Evolutionary conservation across 1,140 invertebrate genomes (phyloP).

Genomic region (Ericerus pela): DNA sequence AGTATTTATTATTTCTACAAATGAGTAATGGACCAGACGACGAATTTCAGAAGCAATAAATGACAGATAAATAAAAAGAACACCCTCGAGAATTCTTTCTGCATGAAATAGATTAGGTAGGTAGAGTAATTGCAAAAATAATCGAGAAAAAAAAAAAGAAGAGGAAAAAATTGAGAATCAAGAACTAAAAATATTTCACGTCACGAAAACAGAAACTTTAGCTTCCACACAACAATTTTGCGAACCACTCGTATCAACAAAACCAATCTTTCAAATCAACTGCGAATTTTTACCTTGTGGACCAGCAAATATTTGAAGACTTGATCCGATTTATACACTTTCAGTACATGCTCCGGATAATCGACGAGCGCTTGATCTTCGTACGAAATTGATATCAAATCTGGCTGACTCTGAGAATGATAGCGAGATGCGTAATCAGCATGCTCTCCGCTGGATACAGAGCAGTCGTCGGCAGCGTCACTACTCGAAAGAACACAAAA

Average conservation of each 20-base stretch:
- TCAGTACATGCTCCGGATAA: conserved; percentile 93
- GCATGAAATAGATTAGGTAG: no score
- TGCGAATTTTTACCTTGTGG: conserved; percentile 49
- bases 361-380: conserved; percentile 58
- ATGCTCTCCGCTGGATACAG: conserved; percentile 19
- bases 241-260: neutral
- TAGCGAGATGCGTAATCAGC: conserved; percentile 34
- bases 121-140: neutral
- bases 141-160: neutral
- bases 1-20: no score
- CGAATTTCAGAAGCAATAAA: no score
- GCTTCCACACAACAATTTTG: no score
- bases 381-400: conserved; percentile 65
- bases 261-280: neutral
- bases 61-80: no score
- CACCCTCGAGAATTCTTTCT: no score
- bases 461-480: conserved; percentile 23
- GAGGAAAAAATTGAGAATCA: no score
- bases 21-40: no score
- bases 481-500: neutral
- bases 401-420: conserved; percentile 81
- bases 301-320: conserved; percentile 94
- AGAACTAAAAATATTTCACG: no score
- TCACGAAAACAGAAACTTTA: no score
- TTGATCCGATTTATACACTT: conserved; percentile 92